These are phyloP conservation scores for Peromyscus attwateri DNA, from an alignment of 2,797 vertebrate species.

Conservation along the genomic window DNA sequence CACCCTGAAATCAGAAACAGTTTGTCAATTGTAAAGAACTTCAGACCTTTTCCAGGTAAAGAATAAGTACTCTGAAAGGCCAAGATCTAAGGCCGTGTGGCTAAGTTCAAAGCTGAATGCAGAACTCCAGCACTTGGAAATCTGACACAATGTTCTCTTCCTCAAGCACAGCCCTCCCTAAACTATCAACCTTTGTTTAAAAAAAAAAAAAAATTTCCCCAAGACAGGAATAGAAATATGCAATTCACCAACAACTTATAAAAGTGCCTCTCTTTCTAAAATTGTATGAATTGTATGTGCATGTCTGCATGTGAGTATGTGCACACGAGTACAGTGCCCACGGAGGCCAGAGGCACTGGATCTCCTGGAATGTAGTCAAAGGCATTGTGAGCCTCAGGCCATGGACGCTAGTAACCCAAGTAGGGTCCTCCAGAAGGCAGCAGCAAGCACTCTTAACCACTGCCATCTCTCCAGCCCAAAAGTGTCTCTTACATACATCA, in stretches of 20 bases:
- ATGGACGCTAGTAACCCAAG: neutral
- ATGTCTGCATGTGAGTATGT: neutral
- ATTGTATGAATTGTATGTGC: neutral
- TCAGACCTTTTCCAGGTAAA: slow-evolving; percentile 52
- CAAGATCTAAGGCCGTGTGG: slow-evolving; percentile 17
- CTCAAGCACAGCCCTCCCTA: neutral
- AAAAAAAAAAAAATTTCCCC: slow-evolving; percentile 31
- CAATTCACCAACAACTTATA: slow-evolving; percentile 48
- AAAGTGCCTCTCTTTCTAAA: neutral
- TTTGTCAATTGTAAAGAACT: slow-evolving; percentile 21
- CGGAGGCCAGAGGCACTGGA: neutral
- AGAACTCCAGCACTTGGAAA: slow-evolving; percentile 32
- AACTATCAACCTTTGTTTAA: slow-evolving; percentile 38
- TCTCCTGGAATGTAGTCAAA: neutral
- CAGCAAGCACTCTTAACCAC: neutral
- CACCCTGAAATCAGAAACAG: slow-evolving; percentile 50
- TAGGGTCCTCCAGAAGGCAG: neutral
- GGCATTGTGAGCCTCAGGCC: neutral
- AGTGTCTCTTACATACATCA: neutral
- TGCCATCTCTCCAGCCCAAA: neutral
- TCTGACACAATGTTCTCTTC: slow-evolving; percentile 13
- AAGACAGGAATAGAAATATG: slow-evolving; percentile 48
- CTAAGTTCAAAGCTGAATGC: neutral
- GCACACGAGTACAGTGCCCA: neutral
- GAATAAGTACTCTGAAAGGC: slow-evolving; percentile 40